phyloP scores from a whole-genome alignment of 1,140 invertebrate genomes.

The Halyomorpha halys region DNA sequence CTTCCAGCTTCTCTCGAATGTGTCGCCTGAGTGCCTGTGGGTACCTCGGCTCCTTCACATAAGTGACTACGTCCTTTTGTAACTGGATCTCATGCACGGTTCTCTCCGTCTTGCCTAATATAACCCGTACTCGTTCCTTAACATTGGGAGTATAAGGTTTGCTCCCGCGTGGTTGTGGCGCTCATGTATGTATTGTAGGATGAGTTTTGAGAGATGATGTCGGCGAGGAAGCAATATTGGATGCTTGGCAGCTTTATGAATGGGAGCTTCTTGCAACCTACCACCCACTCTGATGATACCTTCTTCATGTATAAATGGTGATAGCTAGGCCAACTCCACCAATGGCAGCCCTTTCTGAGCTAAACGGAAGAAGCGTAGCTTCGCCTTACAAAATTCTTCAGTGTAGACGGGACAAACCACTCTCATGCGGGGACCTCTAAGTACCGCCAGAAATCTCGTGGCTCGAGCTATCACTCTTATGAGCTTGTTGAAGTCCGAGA shows the following conservation, averaged over 20 bases:
- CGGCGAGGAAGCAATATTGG: slow-evolving; percentile 27
- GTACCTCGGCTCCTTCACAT: too few relatives aligned
- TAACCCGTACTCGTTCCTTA: slow-evolving; percentile 34
- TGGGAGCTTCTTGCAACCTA: slow-evolving; percentile 23
- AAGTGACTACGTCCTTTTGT: too few relatives aligned
- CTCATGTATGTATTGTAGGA: slow-evolving; percentile 33
- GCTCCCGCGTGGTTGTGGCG: slow-evolving; percentile 33
- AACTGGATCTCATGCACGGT: too few relatives aligned
- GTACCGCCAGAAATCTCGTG: not conserved
- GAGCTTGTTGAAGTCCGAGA: not conserved
- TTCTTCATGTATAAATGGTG: slow-evolving; percentile 26
- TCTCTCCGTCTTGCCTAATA: too few relatives aligned
- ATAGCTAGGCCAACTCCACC: not conserved
- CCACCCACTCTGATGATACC: slow-evolving; percentile 28
- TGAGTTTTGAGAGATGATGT: slow-evolving; percentile 33
- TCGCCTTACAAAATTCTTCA: too few relatives aligned
- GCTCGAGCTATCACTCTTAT: not conserved
- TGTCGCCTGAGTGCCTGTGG: too few relatives aligned
- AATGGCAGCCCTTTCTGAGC: not conserved
- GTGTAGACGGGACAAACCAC: too few relatives aligned
- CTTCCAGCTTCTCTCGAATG: too few relatives aligned
- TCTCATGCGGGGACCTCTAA: not conserved
- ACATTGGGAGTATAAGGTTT: slow-evolving; percentile 27
- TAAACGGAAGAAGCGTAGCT: too few relatives aligned
- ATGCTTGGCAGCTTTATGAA: slow-evolving; percentile 22